phyloP scores from a whole-genome alignment of 53 echinoderm and acorn worm species.

The Zoroaster sp. region DNA sequence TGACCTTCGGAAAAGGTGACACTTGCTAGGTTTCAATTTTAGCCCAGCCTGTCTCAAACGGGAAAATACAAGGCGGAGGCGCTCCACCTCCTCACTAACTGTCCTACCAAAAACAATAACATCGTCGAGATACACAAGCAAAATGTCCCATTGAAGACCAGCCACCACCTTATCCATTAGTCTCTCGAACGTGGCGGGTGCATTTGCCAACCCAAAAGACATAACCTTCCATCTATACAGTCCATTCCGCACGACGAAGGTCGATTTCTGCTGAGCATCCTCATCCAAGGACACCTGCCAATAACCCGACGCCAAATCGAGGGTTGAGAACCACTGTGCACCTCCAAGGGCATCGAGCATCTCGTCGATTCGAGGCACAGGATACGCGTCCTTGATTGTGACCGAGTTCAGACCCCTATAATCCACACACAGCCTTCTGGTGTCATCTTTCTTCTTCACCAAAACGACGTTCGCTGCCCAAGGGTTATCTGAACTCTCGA shows the following conservation, averaged over 20 bases:
- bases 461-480: slow-evolving; percentile 56
- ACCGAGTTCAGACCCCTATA: background rate
- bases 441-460: slow-evolving; percentile 44
- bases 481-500: slow-evolving; percentile 57
- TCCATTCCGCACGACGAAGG: slow-evolving; percentile 11
- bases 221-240: background rate
- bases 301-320: too few relatives aligned
- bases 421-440: too few relatives aligned
- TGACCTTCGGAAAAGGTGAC: background rate
- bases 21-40: slow-evolving; percentile 22
- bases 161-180: slow-evolving; percentile 6
- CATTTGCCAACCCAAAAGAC: background rate
- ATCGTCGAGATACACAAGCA: slow-evolving; percentile 33
- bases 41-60: slow-evolving; percentile 5
- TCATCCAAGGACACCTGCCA: slow-evolving; percentile 13
- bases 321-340: too few relatives aligned
- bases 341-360: too few relatives aligned
- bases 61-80: background rate
- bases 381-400: slow-evolving; percentile 10
- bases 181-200: slow-evolving; percentile 31
- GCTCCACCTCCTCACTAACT: background rate
- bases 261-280: background rate
- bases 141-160: slow-evolving; percentile 17
- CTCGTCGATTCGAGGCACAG: too few relatives aligned
- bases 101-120: too few relatives aligned